Percentiles rank a stretch among this genome's conserved stretches.
Evolutionary conservation across 2,113 vertebrate genomes (phyloP).

Genomic region (Mesitornis unicolor): DNA sequence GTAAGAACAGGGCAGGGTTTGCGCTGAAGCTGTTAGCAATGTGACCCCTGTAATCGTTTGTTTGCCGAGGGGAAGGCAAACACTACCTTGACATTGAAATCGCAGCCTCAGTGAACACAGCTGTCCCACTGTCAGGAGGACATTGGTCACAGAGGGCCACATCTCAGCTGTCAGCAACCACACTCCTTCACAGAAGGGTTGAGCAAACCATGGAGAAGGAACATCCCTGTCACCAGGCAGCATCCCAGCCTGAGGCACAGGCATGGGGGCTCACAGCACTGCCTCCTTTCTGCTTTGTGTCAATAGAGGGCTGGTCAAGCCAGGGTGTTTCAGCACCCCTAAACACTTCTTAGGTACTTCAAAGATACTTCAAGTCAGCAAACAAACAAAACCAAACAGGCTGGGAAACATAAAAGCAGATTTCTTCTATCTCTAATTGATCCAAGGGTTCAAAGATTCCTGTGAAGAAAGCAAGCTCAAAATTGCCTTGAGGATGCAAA

Average conservation of each 20-base stretch:
- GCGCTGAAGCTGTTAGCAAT: neutral
- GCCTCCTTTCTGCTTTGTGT: neutral
- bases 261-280: neutral
- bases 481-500: neutral
- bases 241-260: neutral
- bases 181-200: neutral
- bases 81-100: neutral
- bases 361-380: conserved; percentile 32
- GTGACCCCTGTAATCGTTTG: accelerated
- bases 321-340: neutral
- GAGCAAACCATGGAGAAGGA: neutral
- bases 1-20: neutral
- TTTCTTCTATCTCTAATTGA: conserved; percentile 7
- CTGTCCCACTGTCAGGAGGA: neutral
- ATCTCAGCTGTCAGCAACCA: neutral
- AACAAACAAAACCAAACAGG: conserved; percentile 4
- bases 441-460: conserved; percentile 21
- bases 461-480: neutral
- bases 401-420: conserved; percentile 37
- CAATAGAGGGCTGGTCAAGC: neutral
- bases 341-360: conserved; percentile 7
- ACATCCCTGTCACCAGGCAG: neutral
- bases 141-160: neutral
- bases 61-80: neutral
- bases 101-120: neutral